Evolutionary conservation across 2,888 invertebrate species (phyloP), one percentile per base, ranked within the genome.

Genomic region (Lydus trimaculatus): DNA sequence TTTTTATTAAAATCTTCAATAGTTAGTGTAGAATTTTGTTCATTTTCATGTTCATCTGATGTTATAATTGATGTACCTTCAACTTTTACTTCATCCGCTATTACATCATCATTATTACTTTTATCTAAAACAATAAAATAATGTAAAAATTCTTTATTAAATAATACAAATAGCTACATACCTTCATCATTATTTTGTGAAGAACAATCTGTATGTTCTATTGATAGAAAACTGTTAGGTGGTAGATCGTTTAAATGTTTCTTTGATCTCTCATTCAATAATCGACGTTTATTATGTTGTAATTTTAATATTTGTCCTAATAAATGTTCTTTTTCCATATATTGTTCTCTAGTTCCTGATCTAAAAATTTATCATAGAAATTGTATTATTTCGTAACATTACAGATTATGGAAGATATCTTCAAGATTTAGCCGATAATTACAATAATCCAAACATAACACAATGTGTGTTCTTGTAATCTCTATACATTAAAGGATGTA

Each of bases 141-240:
- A 0, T 43, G 3, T 11, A 43, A 43, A 1, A n/a, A n/a, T 17
- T 43, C 7, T 43, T 43, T 43, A 39, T 39, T 39, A n/a, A 39
- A 39, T 6, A 39, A n/a, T n/a, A n/a, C 5, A 43, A 17, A n/a
- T 7, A 5, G n/a, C n/a, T n/a, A 43, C 6, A n/a, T 56, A 56
- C 56, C 56, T 56, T 56, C 56, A 15, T 56, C 56, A n/a, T 56
- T 56, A 56, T 56, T 56, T 56, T 25, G 56, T 56, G n/a, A 5
- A 1, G 48, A 4, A 43, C 7, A 17, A 43, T 43, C 43, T 6
- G 11, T 28, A 13, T 25, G 28, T 56, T 56, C 56, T 28, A 13
- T 15, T 6, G 15, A 28, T 28, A 56, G 7, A 8, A 56, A 56
- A n/a, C 13, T 28, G 15, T 15, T 25, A 13, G 25, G 15, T 56